Conservation (phyloP, 1,140 invertebrate species). For the Philotrypesis tridentata region DNA sequence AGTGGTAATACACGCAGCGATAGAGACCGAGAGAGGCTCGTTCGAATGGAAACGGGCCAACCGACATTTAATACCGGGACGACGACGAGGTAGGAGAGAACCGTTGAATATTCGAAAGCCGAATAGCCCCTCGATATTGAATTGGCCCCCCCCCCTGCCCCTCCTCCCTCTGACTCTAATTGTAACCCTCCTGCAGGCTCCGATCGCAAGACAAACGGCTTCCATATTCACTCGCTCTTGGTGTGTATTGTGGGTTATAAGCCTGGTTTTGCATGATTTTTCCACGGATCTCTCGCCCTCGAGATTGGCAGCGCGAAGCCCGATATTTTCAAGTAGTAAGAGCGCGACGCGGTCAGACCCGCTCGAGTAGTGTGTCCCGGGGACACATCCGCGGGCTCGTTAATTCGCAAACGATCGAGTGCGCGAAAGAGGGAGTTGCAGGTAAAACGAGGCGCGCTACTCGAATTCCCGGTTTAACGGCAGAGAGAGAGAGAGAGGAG, state of each 20-base stretch:
- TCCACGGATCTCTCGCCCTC: slow-evolving; percentile 61
- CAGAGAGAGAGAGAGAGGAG: no score
- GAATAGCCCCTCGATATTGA: slow-evolving; percentile 71
- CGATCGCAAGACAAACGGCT: slow-evolving; percentile 44
- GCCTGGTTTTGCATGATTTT: slow-evolving; percentile 72
- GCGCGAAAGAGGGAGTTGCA: neutral
- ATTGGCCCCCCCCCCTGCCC: no score
- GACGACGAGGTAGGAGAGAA: no score
- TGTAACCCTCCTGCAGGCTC: slow-evolving; percentile 71
- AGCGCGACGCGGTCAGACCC: neutral
- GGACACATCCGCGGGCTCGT: no score
- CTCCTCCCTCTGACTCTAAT: slow-evolving; percentile 73
- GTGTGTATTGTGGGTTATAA: no score
- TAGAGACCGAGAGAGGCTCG: slow-evolving; percentile 59
- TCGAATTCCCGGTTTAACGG: neutral
- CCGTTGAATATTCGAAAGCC: slow-evolving; percentile 70
- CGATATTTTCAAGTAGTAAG: neutral
- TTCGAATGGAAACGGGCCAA: slow-evolving; percentile 61
- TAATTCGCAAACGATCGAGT: neutral
- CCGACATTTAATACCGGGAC: slow-evolving; percentile 69
- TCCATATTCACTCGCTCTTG: slow-evolving; percentile 68
- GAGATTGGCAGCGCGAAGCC: slow-evolving; percentile 41
- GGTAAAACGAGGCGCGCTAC: neutral
- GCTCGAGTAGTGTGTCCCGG: neutral
- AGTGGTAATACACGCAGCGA: no score